Conservation (phyloP, 2,888 invertebrate genomes). For the Heliconius hortense region DNA sequence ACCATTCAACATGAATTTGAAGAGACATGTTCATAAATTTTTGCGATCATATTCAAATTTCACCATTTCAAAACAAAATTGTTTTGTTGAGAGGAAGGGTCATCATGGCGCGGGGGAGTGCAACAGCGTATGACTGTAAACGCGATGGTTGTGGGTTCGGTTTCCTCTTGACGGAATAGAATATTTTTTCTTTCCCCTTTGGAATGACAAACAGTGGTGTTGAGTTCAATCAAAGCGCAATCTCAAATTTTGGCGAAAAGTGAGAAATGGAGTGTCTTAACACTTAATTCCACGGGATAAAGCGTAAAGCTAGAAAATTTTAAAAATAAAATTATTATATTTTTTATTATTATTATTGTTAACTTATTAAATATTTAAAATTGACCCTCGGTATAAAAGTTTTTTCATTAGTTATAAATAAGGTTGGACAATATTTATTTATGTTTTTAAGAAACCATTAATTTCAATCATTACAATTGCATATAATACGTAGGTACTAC, state of each 20-base stretch:
- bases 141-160: background rate
- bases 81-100: background rate
- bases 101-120: background rate
- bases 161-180: background rate
- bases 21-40: background rate
- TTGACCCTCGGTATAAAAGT: too few species aligned
- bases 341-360: too few species aligned
- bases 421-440: too few species aligned
- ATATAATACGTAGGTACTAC: too few species aligned
- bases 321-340: too few species aligned
- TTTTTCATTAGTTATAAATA: too few species aligned
- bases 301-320: background rate
- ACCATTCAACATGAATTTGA: constrained; percentile 17
- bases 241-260: too few species aligned
- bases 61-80: too few species aligned
- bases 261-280: too few species aligned
- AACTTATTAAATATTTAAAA: too few species aligned
- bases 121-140: background rate
- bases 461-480: too few species aligned
- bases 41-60: background rate
- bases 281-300: background rate
- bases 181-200: background rate
- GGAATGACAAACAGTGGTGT: background rate
- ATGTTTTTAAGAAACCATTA: too few species aligned
- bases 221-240: background rate